A percentile compares a stretch with the other conserved stretches of the same genome.
Conservation (phyloP, 2,113 vertebrate species). For the Turnix velox region DNA sequence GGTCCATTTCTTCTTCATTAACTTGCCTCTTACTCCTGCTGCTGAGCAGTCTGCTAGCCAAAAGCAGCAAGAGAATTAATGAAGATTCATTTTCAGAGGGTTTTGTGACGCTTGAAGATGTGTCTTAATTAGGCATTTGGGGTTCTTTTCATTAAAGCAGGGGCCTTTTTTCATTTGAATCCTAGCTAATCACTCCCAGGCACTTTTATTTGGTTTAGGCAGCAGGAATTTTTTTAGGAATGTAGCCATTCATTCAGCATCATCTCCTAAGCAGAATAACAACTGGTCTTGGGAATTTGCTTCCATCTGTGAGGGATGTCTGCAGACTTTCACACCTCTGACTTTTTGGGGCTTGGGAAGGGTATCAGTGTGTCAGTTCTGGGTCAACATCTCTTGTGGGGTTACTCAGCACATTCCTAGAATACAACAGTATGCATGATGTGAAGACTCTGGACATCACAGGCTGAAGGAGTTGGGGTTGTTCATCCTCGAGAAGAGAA, state of each 20-base stretch:
- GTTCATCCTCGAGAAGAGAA: too few relatives aligned
- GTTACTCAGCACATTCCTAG: background rate
- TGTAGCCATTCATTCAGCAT: background rate
- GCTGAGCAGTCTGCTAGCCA: background rate
- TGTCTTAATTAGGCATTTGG: background rate
- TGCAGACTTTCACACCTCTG: background rate
- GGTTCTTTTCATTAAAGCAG: background rate
- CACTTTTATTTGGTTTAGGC: background rate
- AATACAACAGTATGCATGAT: background rate
- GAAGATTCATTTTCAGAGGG: background rate
- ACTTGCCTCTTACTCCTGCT: background rate
- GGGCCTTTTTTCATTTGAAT: background rate
- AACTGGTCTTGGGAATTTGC: background rate
- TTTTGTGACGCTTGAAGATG: background rate
- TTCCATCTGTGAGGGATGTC: background rate
- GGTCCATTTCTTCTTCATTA: background rate
- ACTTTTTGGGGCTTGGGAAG: background rate
- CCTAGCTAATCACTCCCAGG: background rate
- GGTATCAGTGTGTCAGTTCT: background rate
- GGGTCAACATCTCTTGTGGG: background rate
- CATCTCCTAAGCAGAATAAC: background rate
- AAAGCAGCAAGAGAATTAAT: background rate
- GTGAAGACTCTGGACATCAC: background rate
- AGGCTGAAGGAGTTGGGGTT: too few relatives aligned
- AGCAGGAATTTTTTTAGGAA: background rate